Percentiles rank a stretch among this genome's conserved stretches.
Evolutionary conservation across 2,113 vertebrate species (phyloP).

Genomic region (Alethe castanea): DNA sequence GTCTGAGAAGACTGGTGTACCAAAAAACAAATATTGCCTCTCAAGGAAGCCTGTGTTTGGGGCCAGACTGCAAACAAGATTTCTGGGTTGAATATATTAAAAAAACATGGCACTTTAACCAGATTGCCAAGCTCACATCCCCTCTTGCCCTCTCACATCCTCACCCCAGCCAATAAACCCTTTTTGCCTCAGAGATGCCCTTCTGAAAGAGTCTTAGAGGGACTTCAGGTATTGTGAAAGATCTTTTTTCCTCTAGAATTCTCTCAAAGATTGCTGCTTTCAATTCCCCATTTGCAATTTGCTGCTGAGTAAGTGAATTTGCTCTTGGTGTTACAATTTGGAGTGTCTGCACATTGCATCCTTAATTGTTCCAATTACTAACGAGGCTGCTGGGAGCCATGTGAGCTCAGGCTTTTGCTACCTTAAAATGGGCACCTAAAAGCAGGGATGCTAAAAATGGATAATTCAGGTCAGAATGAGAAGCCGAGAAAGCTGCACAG

Average conservation of each 20-base stretch:
- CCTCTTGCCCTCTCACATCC: not conserved
- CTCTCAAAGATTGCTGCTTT: not conserved
- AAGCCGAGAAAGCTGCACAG: not conserved
- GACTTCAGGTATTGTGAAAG: not conserved
- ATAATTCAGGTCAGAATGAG: not conserved
- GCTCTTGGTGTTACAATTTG: not conserved
- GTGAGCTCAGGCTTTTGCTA: not conserved
- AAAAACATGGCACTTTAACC: not conserved
- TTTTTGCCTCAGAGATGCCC: not conserved
- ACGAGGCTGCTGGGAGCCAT: not conserved
- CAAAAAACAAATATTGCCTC: not conserved
- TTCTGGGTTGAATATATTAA: not conserved
- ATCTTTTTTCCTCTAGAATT: not conserved
- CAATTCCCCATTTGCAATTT: not conserved
- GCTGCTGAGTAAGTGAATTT: not conserved
- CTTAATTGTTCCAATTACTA: not conserved
- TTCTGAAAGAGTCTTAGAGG: not conserved
- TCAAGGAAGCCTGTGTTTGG: not conserved
- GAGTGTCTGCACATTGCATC: not conserved
- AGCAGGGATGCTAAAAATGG: rapidly evolving
- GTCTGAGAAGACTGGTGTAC: not conserved
- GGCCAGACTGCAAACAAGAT: not conserved
- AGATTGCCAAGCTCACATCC: not conserved
- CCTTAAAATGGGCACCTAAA: not conserved
- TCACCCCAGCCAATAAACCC: not conserved